phyloP scores from a whole-genome alignment of 2,113 vertebrate species.

The Jacana jacana region DNA sequence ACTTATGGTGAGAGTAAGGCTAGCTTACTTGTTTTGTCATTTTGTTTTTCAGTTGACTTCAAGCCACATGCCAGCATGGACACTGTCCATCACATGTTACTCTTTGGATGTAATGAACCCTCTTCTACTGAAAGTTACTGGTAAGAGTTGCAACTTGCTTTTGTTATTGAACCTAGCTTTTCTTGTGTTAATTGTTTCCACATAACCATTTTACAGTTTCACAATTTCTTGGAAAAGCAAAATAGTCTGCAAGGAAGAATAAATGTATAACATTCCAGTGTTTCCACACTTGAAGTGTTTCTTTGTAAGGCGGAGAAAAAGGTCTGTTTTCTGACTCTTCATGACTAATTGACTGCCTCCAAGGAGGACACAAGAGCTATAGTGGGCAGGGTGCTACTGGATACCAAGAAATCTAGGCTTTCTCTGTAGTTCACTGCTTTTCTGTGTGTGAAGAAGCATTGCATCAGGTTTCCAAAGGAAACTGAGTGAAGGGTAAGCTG shows the following conservation, averaged over 20 bases:
- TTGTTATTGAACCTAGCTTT: background rate
- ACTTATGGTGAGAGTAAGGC: background rate
- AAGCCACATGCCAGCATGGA: constrained; percentile 93
- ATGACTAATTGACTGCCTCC: background rate
- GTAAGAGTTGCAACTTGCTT: constrained; percentile 70
- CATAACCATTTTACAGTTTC: background rate
- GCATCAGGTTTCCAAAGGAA: background rate
- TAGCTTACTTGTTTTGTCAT: background rate
- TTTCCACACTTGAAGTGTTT: background rate
- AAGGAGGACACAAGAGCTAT: background rate
- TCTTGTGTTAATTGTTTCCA: background rate
- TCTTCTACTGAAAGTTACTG: constrained; percentile 86
- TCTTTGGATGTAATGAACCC: constrained; percentile 91
- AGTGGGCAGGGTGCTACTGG: background rate
- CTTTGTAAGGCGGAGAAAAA: background rate
- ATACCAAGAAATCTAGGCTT: background rate
- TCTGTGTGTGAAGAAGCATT: background rate
- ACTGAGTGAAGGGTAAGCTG: background rate
- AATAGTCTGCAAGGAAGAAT: background rate
- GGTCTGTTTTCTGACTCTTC: background rate
- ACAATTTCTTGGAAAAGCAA: background rate
- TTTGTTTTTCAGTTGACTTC: constrained; percentile 89
- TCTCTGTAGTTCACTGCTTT: background rate
- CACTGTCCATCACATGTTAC: constrained; percentile 95
- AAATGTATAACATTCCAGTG: background rate